Evolutionary conservation across 2,113 vertebrate genomes (phyloP).

Genomic region (Anolis carolinensis): DNA sequence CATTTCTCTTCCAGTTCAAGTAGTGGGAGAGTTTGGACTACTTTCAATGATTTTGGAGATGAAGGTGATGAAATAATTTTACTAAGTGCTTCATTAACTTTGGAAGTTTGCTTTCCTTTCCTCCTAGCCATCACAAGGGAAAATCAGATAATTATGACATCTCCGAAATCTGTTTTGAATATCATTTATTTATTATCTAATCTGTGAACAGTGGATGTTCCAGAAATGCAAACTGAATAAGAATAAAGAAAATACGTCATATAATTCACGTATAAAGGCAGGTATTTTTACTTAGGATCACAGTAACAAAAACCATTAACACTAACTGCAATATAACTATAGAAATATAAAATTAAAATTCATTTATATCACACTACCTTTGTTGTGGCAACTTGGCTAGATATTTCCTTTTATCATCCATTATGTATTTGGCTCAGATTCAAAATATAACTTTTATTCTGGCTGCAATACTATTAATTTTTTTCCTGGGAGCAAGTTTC

Average conservation of each 20-base stretch:
- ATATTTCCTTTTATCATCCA: background rate
- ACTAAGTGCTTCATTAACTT: too few relatives aligned
- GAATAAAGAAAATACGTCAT: too few relatives aligned
- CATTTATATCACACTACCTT: background rate
- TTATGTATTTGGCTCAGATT: background rate
- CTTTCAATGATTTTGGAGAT: too few relatives aligned
- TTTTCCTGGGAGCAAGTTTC: background rate
- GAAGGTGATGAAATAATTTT: too few relatives aligned
- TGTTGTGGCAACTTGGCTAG: background rate
- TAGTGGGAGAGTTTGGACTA: too few relatives aligned
- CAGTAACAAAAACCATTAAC: background rate
- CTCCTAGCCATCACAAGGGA: too few relatives aligned
- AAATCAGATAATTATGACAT: too few relatives aligned
- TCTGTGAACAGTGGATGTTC: background rate
- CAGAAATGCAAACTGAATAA: too few relatives aligned
- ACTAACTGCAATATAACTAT: background rate
- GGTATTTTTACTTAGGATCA: background rate
- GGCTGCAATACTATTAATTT: background rate
- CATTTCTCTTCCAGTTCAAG: too few relatives aligned
- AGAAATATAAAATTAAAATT: background rate
- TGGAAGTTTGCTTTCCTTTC: too few relatives aligned
- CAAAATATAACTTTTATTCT: background rate
- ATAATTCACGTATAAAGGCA: background rate
- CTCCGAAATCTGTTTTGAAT: background rate
- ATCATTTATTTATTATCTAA: background rate